Base-by-base conservation (phyloP, 2,113 vertebrate species). In the human (Homo sapiens) region DNA sequence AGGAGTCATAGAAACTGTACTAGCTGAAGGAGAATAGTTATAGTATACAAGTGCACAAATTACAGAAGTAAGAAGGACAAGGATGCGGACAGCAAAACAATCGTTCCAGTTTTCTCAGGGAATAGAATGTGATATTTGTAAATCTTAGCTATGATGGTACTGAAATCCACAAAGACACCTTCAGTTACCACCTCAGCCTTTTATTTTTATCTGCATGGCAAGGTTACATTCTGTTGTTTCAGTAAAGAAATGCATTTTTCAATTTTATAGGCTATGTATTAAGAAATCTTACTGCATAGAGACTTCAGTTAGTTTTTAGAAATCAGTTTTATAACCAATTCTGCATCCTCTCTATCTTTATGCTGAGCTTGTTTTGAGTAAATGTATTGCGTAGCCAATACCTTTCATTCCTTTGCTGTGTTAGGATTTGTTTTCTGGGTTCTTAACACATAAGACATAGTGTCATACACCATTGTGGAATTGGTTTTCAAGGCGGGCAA, bases 321-420 rank as follows among this genome's bases (percentile, higher is more conserved):
- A 93, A 92, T 86, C 6, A 64, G 84, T 70, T 92, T 97, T 64
- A 79, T 76, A 89, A 70, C 40, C 86, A 98, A 89, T 50, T 87
- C 7, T 87, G 5, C 45, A 23, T 80, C 76, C 30, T 45, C 10
- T 94, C 55, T 3, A 48, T 48, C 13, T 40, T 90, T 59, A 32
- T n/a, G 64, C 27, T 70, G 18, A 82, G 70, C 14, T 81, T 66
- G 22, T 86, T 93, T 93, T 43, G 43, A 78, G 17, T n/a, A 38
- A 96, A 68, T 20, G 11, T 85, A 61, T 86, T 82, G 43, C 30
- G 2, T 59, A 92, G 64, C n/a, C 83, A 87, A 30, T 18, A 35
- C 35, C 43, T 82, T 92, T 87, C 59, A 20, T 64, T 72, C 48
- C 22, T 86, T 73, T 79, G 48, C 48, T 92, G 2, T 30, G 22